A percentile compares a stretch with the other conserved stretches of the same genome.
These are phyloP conservation scores for Lichenostomus cassidix DNA, from an alignment of 2,113 vertebrate species.

Conservation along the genomic window DNA sequence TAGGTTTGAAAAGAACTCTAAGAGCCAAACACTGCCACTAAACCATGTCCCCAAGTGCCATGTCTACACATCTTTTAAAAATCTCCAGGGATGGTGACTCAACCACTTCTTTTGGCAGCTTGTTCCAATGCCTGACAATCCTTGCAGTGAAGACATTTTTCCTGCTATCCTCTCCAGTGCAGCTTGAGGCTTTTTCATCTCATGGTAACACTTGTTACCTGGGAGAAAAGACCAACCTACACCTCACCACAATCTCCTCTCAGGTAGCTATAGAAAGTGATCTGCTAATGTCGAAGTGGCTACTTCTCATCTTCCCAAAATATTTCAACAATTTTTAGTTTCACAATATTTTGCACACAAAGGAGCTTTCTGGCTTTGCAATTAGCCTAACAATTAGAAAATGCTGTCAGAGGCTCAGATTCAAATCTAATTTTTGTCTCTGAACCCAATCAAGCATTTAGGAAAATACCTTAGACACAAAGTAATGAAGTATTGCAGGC, in stretches of 20 bases:
- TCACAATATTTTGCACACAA: background rate
- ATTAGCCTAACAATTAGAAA: background rate
- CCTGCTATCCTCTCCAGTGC: background rate
- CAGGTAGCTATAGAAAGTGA: fast-evolving
- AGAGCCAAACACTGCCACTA: background rate
- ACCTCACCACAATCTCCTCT: background rate
- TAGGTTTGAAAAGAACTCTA: background rate
- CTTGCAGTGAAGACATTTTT: background rate
- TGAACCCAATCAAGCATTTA: background rate
- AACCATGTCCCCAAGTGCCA: background rate
- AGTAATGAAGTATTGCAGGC: background rate
- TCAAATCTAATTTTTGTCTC: background rate
- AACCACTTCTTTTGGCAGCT: background rate
- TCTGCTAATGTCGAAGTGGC: background rate
- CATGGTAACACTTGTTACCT: fast-evolving
- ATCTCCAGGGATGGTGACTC: background rate
- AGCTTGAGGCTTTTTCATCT: background rate
- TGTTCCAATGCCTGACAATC: background rate
- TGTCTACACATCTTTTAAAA: background rate
- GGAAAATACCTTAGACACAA: background rate
- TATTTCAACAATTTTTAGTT: background rate
- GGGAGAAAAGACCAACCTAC: background rate
- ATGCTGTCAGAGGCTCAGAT: background rate
- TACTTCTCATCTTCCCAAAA: background rate
- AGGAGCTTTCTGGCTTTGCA: background rate